Base-by-base conservation (phyloP, 2,888 invertebrate genomes). In the Boloria euphrosyne region DNA sequence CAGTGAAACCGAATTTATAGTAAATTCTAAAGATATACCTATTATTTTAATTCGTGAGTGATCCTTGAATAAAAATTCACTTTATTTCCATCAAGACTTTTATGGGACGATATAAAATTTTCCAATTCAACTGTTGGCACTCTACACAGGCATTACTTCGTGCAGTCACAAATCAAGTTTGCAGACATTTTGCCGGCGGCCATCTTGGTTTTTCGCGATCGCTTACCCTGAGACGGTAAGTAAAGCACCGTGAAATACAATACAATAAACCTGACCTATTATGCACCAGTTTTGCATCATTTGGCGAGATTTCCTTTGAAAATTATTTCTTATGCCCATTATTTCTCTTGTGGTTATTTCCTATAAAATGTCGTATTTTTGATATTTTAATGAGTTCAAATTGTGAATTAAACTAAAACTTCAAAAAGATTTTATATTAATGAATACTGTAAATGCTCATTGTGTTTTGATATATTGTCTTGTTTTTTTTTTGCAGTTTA, bases 81-180 rank as follows among this genome's bases (percentile, higher is more conserved):
- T 83, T 77, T 73, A 74, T 80, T 73, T 73, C 74, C 75, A 80
- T 80, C 82, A 77, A 75, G 78, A 76, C 78, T 77, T 83, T 80
- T 82, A 83, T 83, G 76, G 77, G 72, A 75, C 78, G 75, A 77
- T 80, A 78, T 77, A 80, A 77, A 83, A 81, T 84, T 83, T 81
- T 81, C 79, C 81, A 82, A 81, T 84, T 76, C 76, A 72, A 77
- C 74, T 75, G 81, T 80, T 80, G 79, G 79, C 81, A 81, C 76
- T 78, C 76, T 76, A 79, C 77, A 74, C 77, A 74, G 74, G 75
- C 75, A 80, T 79, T 66, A 58, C 61, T 69, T 80, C 78, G 79
- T 78, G 75, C 73, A 73, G 77, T 82, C 83, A 83, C 84, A 87
- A 87, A 86, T 86, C 84, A 85, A 85, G 78, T 83, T 82, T 79